A percentile compares a stretch with the other conserved stretches of the same genome.
phyloP scores from a whole-genome alignment of 2,113 vertebrate genomes.

The Phoxinus phoxinus region DNA sequence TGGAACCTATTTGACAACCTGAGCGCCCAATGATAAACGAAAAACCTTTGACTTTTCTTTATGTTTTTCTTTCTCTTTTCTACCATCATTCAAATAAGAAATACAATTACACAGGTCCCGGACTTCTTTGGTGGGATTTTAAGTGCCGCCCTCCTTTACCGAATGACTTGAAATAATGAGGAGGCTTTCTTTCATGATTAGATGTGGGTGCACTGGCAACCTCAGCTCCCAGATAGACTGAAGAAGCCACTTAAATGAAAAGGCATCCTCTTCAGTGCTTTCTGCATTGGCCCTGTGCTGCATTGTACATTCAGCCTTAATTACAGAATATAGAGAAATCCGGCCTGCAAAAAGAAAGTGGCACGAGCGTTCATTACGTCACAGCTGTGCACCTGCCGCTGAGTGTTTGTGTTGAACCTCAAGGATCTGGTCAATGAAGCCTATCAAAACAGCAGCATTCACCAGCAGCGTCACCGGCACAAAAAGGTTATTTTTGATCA shows the following conservation, averaged over 20 bases:
- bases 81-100: slow-evolving; percentile 76
- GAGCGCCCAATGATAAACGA: slow-evolving; percentile 74
- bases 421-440: slow-evolving; percentile 57
- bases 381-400: slow-evolving; percentile 56
- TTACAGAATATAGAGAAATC: slow-evolving; percentile 55
- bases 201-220: slow-evolving; percentile 51
- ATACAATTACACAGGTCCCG: slow-evolving; percentile 73
- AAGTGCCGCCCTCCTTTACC: slow-evolving; percentile 64
- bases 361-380: slow-evolving; percentile 29
- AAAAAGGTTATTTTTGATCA: slow-evolving; percentile 55
- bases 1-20: slow-evolving; percentile 70
- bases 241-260: slow-evolving; percentile 61
- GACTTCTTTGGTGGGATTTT: slow-evolving; percentile 59
- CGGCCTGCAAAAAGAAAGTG: slow-evolving; percentile 31
- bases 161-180: slow-evolving; percentile 61
- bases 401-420: slow-evolving; percentile 58
- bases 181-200: slow-evolving; percentile 56
- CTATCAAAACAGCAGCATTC: slow-evolving; percentile 61
- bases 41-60: slow-evolving; percentile 77
- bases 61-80: slow-evolving; percentile 74
- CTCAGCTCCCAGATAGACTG: slow-evolving; percentile 36
- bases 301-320: slow-evolving; percentile 58
- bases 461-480: slow-evolving; percentile 30
- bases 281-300: slow-evolving; percentile 39
- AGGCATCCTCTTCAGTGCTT: slow-evolving; percentile 51